Percentiles rank a stretch among this genome's conserved stretches.
Conservation (phyloP, 2,113 vertebrate species). For the Strigops habroptila region DNA sequence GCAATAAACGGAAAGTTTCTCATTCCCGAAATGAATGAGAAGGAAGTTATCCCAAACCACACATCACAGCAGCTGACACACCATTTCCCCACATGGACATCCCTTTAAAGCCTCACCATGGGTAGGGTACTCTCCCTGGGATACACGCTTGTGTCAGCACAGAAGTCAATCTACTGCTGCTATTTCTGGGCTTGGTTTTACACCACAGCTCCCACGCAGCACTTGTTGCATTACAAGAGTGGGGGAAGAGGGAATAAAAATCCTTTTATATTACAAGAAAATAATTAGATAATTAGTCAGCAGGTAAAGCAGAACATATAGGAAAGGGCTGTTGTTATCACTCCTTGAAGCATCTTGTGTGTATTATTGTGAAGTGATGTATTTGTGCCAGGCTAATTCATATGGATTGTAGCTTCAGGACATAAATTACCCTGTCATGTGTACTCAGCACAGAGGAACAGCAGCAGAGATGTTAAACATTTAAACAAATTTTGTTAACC, state of each 20-base stretch:
- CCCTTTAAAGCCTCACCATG: neutral
- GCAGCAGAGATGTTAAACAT: neutral
- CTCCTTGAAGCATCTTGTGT: constrained; percentile 51
- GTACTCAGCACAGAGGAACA: neutral
- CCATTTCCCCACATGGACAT: neutral
- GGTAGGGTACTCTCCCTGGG: neutral
- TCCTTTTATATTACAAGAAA: neutral
- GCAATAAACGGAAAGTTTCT: neutral
- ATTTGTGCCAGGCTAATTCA: constrained; percentile 54
- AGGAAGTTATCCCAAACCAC: neutral
- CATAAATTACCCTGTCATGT: constrained; percentile 33
- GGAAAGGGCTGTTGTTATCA: neutral
- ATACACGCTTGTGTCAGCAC: neutral
- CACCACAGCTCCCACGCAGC: neutral
- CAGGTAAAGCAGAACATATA: constrained; percentile 12
- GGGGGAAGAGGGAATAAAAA: neutral
- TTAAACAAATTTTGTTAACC: neutral
- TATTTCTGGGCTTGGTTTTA: neutral
- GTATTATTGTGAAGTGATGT: constrained; percentile 33
- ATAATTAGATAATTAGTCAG: constrained; percentile 17
- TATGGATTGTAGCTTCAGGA: constrained; percentile 40
- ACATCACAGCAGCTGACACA: neutral
- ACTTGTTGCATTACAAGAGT: neutral
- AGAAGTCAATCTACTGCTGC: neutral
- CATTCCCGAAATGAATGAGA: neutral